Evolutionary conservation across 2,888 invertebrate genomes (phyloP).

Genomic region (Seladonia tumulorum): DNA sequence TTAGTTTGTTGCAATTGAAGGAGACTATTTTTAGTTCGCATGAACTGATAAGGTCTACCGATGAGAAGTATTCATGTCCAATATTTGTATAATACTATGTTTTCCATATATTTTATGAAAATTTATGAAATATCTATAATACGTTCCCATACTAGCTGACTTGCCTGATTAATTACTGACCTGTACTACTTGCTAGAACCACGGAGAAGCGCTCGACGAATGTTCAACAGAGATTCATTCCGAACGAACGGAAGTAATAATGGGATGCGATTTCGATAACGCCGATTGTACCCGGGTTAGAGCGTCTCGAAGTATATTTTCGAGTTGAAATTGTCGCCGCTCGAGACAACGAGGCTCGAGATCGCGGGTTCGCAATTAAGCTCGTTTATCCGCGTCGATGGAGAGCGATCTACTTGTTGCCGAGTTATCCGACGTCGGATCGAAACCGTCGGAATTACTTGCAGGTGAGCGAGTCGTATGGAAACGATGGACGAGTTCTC

Average conservation of each 20-base stretch:
- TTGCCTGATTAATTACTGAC: neutral
- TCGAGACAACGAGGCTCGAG: neutral
- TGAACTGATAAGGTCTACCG: no score
- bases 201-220: no score
- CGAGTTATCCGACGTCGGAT: conserved; percentile 14
- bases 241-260: no score
- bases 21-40: no score
- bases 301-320: neutral
- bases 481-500: neutral
- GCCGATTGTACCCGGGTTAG: neutral
- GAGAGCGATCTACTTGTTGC: conserved; percentile 39
- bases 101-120: no score
- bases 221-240: no score
- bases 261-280: neutral
- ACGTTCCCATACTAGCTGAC: no score
- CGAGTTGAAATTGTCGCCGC: neutral
- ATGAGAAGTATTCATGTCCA: no score
- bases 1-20: no score
- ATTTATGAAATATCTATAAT: no score
- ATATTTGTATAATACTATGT: no score
- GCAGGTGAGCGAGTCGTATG: neutral
- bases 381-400: conserved; percentile 30
- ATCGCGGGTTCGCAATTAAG: conserved; percentile 30
- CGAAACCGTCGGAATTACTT: conserved; percentile 16
- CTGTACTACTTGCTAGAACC: neutral